Evolutionary conservation across 2,113 vertebrate genomes (phyloP), one percentile per base, ranked within the genome.

Genomic region (Hirundichthys speculiger): DNA sequence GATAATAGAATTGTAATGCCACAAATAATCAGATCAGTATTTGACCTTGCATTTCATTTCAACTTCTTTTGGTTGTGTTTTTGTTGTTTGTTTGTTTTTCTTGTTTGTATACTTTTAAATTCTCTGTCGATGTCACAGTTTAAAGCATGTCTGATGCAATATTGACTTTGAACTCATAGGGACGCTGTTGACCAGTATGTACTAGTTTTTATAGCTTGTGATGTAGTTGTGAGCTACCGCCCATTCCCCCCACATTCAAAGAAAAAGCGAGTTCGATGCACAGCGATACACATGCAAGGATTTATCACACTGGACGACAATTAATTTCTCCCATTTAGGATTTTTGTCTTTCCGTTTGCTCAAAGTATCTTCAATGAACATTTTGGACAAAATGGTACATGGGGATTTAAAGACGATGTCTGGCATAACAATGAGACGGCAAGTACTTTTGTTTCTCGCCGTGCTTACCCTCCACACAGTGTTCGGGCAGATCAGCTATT

Each of bases 401-500:
- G 0, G 0, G 4, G 22, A 21, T 8, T 48, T 25, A 19, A 19
- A 19, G 87, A 50, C 15, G 5, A 46, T 51, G 38, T 48, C 56
- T 46, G 47, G 14, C 18, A 30, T 40, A 46, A 80, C 73, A 84
- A 80, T 73, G 80, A 68, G 50, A 70, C 53, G 71, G 80, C 82
- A 80, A 82, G 73, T 82, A 64, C 68, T 56, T 30, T 62, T 86
- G 42, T 65, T 86, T 18, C 24, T 80, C n/a, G 82, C 54, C 25
- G 20, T 82, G 3, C 13, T 82, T 16, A 72, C 18, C 6, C 14
- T 79, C 16, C 5, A 43, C n/a, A 1, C 47, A 19, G 68, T 60
- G 38, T 54, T 52, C 42, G 80, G 73, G 25, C 76, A 79, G 20
- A 77, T 83, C 71, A 86, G 74, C 19, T 91, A 80, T 65, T 85